Conservation (phyloP, 2,113 vertebrate species). For the Panthera leo region DNA sequence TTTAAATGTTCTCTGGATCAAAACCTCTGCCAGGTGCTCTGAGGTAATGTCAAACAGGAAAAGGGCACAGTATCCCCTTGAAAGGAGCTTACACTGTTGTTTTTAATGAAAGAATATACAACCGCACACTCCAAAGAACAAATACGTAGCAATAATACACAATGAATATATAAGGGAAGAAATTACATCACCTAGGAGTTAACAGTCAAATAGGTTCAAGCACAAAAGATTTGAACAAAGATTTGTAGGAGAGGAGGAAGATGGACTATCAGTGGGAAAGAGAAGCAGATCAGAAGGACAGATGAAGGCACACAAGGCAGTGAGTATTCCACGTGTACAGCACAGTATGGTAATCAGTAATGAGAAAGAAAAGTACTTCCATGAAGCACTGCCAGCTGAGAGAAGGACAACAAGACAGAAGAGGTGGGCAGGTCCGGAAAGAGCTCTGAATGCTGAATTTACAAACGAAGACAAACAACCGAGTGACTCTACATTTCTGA, state of each 20-base stretch:
- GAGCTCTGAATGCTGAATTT: neutral
- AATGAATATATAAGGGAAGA: neutral
- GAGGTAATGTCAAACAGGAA: neutral
- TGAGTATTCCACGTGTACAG: neutral
- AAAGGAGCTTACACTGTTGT: neutral
- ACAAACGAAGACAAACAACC: neutral
- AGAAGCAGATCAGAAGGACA: neutral
- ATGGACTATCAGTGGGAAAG: neutral
- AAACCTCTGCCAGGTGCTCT: constrained; percentile 7
- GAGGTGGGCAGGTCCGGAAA: neutral
- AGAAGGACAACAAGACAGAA: neutral
- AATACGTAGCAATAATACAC: neutral
- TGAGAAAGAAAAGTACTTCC: neutral
- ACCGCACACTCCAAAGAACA: neutral
- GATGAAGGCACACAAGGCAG: neutral
- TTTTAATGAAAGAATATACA: neutral
- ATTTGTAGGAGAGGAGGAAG: neutral
- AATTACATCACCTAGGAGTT: neutral
- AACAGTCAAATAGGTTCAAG: neutral
- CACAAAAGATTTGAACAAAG: neutral
- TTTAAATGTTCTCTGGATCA: constrained; percentile 10
- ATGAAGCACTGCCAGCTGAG: neutral
- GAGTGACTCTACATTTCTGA: neutral
- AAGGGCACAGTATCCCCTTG: neutral
- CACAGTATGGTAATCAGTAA: neutral